Base-by-base conservation (phyloP, 2,888 invertebrate species). In the Eubasilissa splendida region DNA sequence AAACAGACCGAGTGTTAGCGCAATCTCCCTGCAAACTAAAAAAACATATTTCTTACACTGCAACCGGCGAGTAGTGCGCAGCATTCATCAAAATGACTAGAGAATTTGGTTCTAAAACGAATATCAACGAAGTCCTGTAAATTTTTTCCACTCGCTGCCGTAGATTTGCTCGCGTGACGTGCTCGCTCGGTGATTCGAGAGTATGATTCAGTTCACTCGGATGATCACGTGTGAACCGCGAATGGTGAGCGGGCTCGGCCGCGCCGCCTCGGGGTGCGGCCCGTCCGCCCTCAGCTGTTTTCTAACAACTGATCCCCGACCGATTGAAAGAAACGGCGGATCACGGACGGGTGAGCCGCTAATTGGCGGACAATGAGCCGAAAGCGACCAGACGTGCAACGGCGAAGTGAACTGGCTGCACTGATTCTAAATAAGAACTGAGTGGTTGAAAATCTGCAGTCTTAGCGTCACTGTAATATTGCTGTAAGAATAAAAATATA, bases 331-430 rank as follows among this genome's bases (percentile, higher is more conserved):
- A 77, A 68, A 56, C 31, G 63, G 63, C 42, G 60, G 53, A 63
- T 54, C 56, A 63, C 33, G 78, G 60, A 54, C 63, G 66, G 63
- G 42, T 56, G 78, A 42, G 33, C 53, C 60, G 53, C 33, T 63
- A 78, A 78, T 78, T 71, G 78, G 52, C 73, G 53, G 11, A 71
- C 42, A 63, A 78, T 60, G 73, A 33, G 33, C 66, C 33, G 33
- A 11, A 52, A 60, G 33, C 63, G 52, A 53, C 71, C 60, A 22
- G 54, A 12, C 54, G 76, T 65, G 60, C 22, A 56, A 12, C 42
- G 63, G 63, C 63, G 63, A 63, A 63, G 63, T 63, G 63, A 63
- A 10, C 63, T 63, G 63, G 42, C 33, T 33, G 33, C 63, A 10
- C 7, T 31, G 11, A 4, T 33, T 63, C 10, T 33, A 5, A 59